These are phyloP conservation scores for Atrina japonica DNA, from an alignment of 2,888 invertebrate species.

Conservation along the genomic window DNA sequence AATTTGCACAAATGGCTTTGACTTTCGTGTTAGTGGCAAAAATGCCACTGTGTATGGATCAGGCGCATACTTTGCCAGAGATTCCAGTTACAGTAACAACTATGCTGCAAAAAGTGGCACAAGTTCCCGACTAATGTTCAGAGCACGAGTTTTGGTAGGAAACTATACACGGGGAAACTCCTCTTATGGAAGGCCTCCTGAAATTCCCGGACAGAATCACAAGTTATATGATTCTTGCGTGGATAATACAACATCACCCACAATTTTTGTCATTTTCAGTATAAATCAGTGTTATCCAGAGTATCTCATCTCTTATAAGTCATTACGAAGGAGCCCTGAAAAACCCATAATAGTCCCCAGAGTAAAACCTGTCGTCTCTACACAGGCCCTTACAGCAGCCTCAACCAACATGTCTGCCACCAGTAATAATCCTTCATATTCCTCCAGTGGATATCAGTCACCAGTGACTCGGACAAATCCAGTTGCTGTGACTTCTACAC, in stretches of 20 bases:
- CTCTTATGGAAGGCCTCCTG: constrained; percentile 56
- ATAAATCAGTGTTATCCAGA: constrained; percentile 68
- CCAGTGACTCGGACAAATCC: too few relatives aligned
- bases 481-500: too few relatives aligned
- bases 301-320: constrained; percentile 59
- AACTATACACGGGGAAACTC: constrained; percentile 53
- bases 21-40: constrained; percentile 61
- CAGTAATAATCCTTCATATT: too few relatives aligned
- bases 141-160: constrained; percentile 68
- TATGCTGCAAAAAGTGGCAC: constrained; percentile 41
- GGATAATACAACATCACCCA: constrained; percentile 53
- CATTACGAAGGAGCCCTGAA: too few relatives aligned
- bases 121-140: constrained; percentile 58
- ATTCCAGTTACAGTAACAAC: constrained; percentile 56
- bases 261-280: constrained; percentile 67
- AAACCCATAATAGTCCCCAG: too few relatives aligned
- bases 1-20: constrained; percentile 66
- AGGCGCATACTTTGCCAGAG: constrained; percentile 64
- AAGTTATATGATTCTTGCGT: constrained; percentile 69
- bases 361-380: too few relatives aligned
- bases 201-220: constrained; percentile 45
- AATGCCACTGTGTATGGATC: constrained; percentile 67
- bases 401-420: too few relatives aligned
- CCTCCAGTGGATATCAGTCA: too few relatives aligned
- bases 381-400: too few relatives aligned